These are phyloP conservation scores for Clarias platycephalus DNA, from an alignment of 2,797 vertebrate genomes.

Conservation along the genomic window DNA sequence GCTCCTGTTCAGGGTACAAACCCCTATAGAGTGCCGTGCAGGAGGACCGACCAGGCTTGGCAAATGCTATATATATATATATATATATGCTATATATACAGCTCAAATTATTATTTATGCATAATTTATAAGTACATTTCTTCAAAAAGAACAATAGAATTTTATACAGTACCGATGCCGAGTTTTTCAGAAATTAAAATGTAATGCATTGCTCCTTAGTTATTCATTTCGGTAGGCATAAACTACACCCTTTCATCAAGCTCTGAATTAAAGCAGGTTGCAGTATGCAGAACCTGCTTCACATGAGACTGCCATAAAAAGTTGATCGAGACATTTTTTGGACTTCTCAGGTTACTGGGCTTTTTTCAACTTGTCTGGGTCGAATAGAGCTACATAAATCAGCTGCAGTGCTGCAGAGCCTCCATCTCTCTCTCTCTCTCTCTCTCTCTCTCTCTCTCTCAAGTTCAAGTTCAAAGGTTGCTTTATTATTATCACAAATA, in stretches of 20 bases:
- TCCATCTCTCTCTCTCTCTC: background rate
- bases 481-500: no score
- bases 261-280: conserved; percentile 23
- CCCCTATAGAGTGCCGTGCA: background rate
- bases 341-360: conserved; percentile 16
- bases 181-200: no score
- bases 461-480: background rate
- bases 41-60: no score
- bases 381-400: conserved; percentile 13
- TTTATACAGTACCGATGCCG: background rate
- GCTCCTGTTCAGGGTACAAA: conserved; percentile 12
- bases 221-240: background rate
- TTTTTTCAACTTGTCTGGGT: conserved; percentile 23
- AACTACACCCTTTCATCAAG: background rate
- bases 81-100: no score
- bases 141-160: background rate
- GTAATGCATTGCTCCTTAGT: background rate
- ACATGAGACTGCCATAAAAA: conserved; percentile 3
- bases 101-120: background rate
- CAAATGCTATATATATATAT: background rate
- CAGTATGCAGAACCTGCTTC: background rate
- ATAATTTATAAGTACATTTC: background rate
- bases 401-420: background rate
- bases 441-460: background rate
- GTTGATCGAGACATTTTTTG: conserved; percentile 27